Evolutionary conservation across 2,797 vertebrate genomes (phyloP), one percentile per base, ranked within the genome.

Genomic region (Chelon auratus): DNA sequence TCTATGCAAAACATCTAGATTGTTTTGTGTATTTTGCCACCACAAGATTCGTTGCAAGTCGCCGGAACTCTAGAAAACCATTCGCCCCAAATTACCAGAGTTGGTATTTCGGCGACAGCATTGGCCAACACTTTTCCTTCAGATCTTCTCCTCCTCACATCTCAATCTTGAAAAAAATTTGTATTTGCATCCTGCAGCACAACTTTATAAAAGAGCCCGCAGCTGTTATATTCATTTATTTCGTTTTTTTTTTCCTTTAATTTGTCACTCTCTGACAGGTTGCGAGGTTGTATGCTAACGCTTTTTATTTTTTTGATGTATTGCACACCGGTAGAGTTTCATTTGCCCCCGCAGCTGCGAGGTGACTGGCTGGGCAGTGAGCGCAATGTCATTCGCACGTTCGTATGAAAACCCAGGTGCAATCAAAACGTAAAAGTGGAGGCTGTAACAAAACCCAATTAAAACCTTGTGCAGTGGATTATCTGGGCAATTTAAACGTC

Each of bases 331-430:
- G 18, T 33, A 5, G 54, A 60, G 22, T 69, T 72, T 59, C 6
- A 55, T 64, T 66, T 60, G 24, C n/a, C 63, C 50, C 24, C n/a
- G 6, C 51, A 43, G 54, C 58, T 48, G 42, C 47, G 13, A 66
- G 33, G 72, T 58, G 61, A 60, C 45, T 66, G 63, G 52, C 30
- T 45, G 48, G 65, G 43, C 50, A 59, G 50, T 39, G 54, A 40
- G 26, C 15, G n/a, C 39, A 53, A 53, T 52, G 17, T 45, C 71
- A 65, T 80, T 55, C 55, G 33, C 67, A 65, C 72, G 53, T 20
- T 36, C 26, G 72, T 51, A 20, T 63, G 48, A 65, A 39, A 55
- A 39, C 54, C 8, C 20, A 68, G 26, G 50, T 72, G 56, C 42
- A 48, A 22, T 15, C 26, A 43, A 63, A 65, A 24, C 48, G 62